These are phyloP conservation scores for Chrysolina oricalcia DNA, from an alignment of 2,888 invertebrate genomes.

Conservation along the genomic window DNA sequence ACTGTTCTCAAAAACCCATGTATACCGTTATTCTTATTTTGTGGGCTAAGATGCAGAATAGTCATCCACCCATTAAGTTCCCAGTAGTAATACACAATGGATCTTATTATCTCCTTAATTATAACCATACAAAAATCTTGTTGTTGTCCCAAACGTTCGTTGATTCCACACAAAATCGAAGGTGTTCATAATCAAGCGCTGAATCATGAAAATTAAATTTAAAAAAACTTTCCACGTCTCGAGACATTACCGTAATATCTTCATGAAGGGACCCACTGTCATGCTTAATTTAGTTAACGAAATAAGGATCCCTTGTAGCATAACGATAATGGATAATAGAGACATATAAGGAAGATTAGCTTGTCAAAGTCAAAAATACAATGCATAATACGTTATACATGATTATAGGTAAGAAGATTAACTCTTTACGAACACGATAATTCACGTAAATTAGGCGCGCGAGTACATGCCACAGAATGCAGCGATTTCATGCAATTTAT, in stretches of 20 bases:
- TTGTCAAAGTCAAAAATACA: conserved; percentile 49
- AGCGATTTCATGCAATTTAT: conserved; percentile 24
- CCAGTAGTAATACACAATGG: neutral
- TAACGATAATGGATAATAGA: conserved; percentile 45
- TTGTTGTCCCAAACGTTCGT: conserved; percentile 13
- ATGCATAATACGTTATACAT: conserved; percentile 47
- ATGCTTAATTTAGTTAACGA: conserved; percentile 21
- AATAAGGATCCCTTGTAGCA: conserved; percentile 31
- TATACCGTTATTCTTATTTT: no score
- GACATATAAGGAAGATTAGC: conserved; percentile 48
- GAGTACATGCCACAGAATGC: neutral
- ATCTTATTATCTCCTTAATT: neutral
- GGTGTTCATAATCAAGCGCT: neutral
- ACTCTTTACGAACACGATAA: conserved; percentile 36
- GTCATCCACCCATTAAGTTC: neutral
- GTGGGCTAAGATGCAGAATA: neutral
- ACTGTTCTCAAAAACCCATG: no score
- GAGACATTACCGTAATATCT: conserved; percentile 5
- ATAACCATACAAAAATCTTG: neutral
- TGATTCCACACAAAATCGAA: neutral
- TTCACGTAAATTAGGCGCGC: conserved; percentile 25
- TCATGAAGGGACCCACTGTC: conserved; percentile 22
- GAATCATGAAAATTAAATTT: conserved; percentile 5
- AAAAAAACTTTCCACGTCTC: conserved; percentile 9
- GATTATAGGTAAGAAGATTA: conserved; percentile 44